Percentiles rank a stretch among this genome's conserved stretches.
Evolutionary conservation across 2,888 invertebrate species (phyloP).

Genomic region (Baronia brevicornis): DNA sequence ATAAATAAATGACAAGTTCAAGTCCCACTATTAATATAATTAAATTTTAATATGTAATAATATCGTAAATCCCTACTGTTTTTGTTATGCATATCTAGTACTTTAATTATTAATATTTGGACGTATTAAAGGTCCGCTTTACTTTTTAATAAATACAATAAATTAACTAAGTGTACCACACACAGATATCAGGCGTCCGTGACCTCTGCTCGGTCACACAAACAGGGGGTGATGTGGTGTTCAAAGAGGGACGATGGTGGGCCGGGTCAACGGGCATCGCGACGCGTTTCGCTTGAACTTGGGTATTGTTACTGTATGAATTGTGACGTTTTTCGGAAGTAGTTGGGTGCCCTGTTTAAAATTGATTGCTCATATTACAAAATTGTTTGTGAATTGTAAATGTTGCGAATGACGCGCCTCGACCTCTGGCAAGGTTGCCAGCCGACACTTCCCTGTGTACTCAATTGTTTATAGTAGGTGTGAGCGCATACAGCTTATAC

Average conservation of each 20-base stretch:
- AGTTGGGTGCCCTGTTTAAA: too few relatives aligned
- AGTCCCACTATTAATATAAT: too few relatives aligned
- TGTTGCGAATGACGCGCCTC: slow-evolving; percentile 61
- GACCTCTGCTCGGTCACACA: slow-evolving; percentile 63
- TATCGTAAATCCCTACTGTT: too few relatives aligned
- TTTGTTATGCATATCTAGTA: too few relatives aligned
- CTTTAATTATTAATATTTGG: too few relatives aligned
- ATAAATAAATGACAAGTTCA: too few relatives aligned
- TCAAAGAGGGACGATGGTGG: slow-evolving; percentile 36
- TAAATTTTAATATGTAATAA: too few relatives aligned
- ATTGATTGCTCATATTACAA: slow-evolving; percentile 48
- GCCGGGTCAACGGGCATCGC: slow-evolving; percentile 19
- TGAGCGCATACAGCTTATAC: slow-evolving; percentile 32
- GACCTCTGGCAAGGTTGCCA: slow-evolving; percentile 69
- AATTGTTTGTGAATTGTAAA: slow-evolving; percentile 53
- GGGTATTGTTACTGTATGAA: too few relatives aligned
- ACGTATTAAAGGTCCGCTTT: too few relatives aligned
- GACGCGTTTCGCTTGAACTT: slow-evolving; percentile 21
- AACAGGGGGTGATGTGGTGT: slow-evolving; percentile 29
- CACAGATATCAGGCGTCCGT: slow-evolving; percentile 57
- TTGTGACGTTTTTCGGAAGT: too few relatives aligned
- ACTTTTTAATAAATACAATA: too few relatives aligned
- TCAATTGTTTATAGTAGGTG: slow-evolving; percentile 52
- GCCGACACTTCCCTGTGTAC: slow-evolving; percentile 67
- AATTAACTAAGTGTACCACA: too few relatives aligned